Base-by-base conservation (phyloP, 1,140 invertebrate genomes). In the Cotesia glomerata region DNA sequence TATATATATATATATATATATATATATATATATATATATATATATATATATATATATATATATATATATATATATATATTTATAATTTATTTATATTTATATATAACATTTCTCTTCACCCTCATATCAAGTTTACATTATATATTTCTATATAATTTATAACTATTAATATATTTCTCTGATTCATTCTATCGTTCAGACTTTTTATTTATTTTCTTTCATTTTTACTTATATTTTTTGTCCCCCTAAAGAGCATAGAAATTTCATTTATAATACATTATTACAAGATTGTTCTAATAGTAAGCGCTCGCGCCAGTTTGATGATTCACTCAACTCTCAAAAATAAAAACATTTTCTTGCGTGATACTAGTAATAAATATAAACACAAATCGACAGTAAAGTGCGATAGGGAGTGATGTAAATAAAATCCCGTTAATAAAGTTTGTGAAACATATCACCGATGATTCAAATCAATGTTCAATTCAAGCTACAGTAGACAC, bases 151-250 rank as follows among this genome's bases (percentile, higher is more conserved):
- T 78, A 72, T 74, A 74, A 54, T 78, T 77, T 79, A 77, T 79
- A 75, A 77, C 69, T 74, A 79, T 75, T 74, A 71, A 69, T 75
- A 76, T 75, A 77, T 74, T 69, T 75, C 77, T 69, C 74, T 76
- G 77, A 70, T 72, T 68, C 65, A 13, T 62, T 64, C 45, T 72
- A 73, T 78, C 69, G 74, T 74, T 72, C 52, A 54, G 52, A 54
- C 52, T 75, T 66, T 39, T 75, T 73, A 73, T 76, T 71, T 69
- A 73, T 73, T 72, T 74, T 75, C 71, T 72, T 76, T 71, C 65
- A 73, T 73, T 72, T 74, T 75, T 70, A 34, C 65, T 61, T 59
- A 2, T 64, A n/a, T 18, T 34, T 52, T 69, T 35, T 71, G 1
- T 26, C 26, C 26, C 39, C n/a, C 52, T 54, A 54, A 72, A 76